Conservation (phyloP, 1,140 invertebrate species). For the Drosophila micromelanica region DNA sequence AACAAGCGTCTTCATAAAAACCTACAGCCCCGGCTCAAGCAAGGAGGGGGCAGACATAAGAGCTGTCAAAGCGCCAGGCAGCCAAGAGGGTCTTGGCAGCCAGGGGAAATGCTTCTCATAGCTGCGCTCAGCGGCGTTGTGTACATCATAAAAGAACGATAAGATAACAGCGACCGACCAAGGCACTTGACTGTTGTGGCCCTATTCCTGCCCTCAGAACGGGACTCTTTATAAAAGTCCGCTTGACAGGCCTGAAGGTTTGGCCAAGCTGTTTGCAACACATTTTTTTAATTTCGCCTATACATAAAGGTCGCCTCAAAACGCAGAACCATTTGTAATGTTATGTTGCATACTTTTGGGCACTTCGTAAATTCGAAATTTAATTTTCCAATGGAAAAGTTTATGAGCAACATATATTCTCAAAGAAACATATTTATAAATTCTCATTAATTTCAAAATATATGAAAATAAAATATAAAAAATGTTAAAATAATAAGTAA, state of each 20-base stretch:
- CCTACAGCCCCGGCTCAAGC: constrained; percentile 55
- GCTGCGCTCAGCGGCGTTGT: constrained; percentile 66
- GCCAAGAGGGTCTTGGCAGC: background rate
- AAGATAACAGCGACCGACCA: constrained; percentile 66
- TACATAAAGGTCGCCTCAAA: background rate
- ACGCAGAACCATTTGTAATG: background rate
- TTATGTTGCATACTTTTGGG: background rate
- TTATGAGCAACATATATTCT: background rate
- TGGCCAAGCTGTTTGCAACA: background rate
- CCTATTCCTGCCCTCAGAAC: constrained; percentile 7
- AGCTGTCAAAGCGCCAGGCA: background rate
- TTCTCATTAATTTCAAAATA: no score
- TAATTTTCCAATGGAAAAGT: background rate
- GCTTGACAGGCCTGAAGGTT: constrained; percentile 3
- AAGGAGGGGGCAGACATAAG: constrained; percentile 2
- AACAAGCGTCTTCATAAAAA: constrained; percentile 82
- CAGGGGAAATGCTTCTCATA: constrained; percentile 52
- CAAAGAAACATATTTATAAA: background rate
- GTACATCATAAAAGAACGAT: constrained; percentile 81
- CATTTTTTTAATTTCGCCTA: background rate
- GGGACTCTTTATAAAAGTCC: background rate
- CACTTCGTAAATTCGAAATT: background rate
- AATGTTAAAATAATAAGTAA: no score
- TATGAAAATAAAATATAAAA: no score
- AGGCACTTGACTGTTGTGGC: constrained; percentile 57